These are phyloP conservation scores for Mobula hypostoma DNA, from an alignment of 2,113 vertebrate species.

Conservation along the genomic window DNA sequence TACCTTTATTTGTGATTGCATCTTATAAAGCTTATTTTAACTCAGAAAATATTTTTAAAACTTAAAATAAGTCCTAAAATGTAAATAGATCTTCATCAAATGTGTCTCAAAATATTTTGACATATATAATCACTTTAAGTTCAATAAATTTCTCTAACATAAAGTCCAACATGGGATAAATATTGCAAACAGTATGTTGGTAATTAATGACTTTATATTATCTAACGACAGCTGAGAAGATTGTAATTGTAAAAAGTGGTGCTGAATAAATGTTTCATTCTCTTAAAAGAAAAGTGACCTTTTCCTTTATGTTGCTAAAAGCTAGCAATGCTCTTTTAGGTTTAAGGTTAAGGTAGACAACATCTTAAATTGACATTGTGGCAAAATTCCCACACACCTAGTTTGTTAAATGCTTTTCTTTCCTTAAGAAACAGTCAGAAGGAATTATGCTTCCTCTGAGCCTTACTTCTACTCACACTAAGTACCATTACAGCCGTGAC, in stretches of 20 bases:
- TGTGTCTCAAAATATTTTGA: slow-evolving; percentile 41
- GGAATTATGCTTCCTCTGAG: slow-evolving; percentile 53
- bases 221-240: background rate
- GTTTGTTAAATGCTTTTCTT: slow-evolving; percentile 52
- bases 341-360: slow-evolving; percentile 50
- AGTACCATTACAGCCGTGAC: slow-evolving; percentile 54
- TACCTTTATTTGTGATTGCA: background rate
- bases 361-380: slow-evolving; percentile 55
- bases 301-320: slow-evolving; percentile 47
- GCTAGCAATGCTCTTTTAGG: slow-evolving; percentile 55
- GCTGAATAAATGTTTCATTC: background rate
- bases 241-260: background rate
- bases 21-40: background rate
- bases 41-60: too few species aligned
- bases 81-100: slow-evolving; percentile 48
- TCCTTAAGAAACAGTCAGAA: slow-evolving; percentile 57
- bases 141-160: background rate
- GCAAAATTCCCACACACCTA: slow-evolving; percentile 55
- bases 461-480: slow-evolving; percentile 49
- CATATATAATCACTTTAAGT: background rate
- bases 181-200: background rate
- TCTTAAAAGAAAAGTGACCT: slow-evolving; percentile 34
- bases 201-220: background rate
- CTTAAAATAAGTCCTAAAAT: slow-evolving; percentile 41
- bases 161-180: too few species aligned